Evolutionary conservation across 2,113 vertebrate species (phyloP).

Genomic region (Rhodinocichla rosea): DNA sequence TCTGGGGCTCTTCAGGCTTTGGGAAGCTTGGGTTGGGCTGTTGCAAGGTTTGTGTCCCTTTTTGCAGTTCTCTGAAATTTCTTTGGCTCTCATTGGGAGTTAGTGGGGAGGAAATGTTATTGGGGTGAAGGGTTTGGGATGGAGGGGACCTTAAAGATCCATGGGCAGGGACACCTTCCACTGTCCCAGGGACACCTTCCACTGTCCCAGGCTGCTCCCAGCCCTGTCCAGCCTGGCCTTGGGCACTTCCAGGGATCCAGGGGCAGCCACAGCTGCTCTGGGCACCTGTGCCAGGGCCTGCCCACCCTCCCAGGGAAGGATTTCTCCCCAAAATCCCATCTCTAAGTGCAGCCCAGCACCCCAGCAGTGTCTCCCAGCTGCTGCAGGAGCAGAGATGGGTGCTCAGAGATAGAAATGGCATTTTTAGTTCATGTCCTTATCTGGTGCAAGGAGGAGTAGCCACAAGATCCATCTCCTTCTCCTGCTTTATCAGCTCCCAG

Average conservation of each 20-base stretch:
- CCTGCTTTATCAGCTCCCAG: neutral
- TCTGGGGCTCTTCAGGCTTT: neutral
- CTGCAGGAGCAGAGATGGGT: neutral
- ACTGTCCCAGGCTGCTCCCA: neutral
- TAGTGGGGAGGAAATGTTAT: neutral
- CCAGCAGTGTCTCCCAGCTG: neutral
- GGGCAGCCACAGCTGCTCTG: neutral
- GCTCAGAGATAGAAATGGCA: neutral
- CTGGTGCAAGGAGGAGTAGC: neutral
- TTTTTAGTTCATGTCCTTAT: neutral
- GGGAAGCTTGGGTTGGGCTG: neutral
- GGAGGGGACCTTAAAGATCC: neutral
- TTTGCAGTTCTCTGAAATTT: neutral
- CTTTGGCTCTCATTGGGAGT: neutral
- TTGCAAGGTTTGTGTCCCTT: neutral
- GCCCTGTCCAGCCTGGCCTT: neutral
- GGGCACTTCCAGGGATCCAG: neutral
- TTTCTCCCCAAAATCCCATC: neutral
- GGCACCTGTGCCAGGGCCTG: neutral
- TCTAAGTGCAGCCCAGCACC: neutral
- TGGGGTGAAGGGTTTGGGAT: neutral
- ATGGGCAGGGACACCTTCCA: neutral
- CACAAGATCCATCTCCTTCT: neutral
- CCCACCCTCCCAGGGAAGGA: neutral
- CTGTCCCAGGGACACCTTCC: neutral